phyloP scores from a whole-genome alignment of 2,888 invertebrate genomes.

The Diplolepis rosae region DNA sequence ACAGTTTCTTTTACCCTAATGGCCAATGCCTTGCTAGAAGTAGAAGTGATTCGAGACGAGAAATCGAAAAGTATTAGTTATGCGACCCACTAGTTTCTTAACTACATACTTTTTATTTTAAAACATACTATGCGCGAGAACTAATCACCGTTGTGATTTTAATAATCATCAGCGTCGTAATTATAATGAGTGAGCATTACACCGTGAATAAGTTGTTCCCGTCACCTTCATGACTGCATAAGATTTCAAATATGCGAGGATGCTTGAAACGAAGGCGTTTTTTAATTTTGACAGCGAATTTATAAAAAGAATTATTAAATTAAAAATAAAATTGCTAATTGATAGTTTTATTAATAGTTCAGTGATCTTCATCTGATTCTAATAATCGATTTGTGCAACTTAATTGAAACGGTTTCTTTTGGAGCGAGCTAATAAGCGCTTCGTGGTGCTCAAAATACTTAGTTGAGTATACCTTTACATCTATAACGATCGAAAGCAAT shows the following conservation, averaged over 20 bases:
- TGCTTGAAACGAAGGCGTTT: not conserved
- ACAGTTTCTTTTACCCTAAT: conserved; percentile 24
- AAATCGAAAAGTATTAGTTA: conserved; percentile 48
- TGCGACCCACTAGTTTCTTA: conserved; percentile 46
- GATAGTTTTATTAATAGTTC: too few species aligned
- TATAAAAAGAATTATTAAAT: not conserved
- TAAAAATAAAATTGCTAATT: not conserved
- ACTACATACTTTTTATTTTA: conserved; percentile 37
- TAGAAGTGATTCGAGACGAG: conserved; percentile 48
- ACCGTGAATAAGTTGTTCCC: conserved; percentile 1
- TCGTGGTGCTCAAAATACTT: too few species aligned
- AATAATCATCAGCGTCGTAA: conserved; percentile 5
- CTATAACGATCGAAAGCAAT: too few species aligned
- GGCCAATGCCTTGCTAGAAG: conserved; percentile 35
- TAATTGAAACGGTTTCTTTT: not conserved
- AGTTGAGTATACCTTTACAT: too few species aligned
- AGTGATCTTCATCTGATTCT: too few species aligned
- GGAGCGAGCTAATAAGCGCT: too few species aligned
- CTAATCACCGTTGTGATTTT: conserved; percentile 12
- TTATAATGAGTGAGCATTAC: not conserved
- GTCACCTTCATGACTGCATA: not conserved
- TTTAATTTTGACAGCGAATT: not conserved
- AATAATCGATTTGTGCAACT: too few species aligned
- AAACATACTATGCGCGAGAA: not conserved
- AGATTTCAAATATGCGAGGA: conserved; percentile 5